Base-by-base conservation (phyloP, 2,888 invertebrate species). In the Drosophila rellima region DNA sequence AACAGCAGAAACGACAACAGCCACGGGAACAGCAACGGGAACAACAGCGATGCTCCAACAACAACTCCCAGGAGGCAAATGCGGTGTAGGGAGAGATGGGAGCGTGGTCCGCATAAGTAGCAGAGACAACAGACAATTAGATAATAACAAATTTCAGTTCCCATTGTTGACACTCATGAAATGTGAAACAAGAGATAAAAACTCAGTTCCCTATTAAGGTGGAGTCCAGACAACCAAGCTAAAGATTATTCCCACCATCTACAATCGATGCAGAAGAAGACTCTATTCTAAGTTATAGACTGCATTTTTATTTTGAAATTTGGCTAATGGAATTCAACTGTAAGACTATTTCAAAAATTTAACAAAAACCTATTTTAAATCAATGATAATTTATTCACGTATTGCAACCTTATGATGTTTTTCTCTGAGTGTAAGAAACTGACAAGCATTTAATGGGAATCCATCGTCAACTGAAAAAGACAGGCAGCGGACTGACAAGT, bases 61-160 rank as follows among this genome's bases (percentile, higher is more conserved):
- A 47, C 42, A 48, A 45, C 55, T 74, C 72, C 74, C 74, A 51
- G 71, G 76, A 70, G 73, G 50, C 64, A 42, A 47, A 17, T 51
- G 76, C 40, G 45, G 48, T 23, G 48, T 18, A 42, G 59, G 59
- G 59, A 60, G 50, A 60, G 50, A 42, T 39, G 26, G 26, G 26
- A 26, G 26, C 23, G 18, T 23, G 44, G 48, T 45, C 35, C 40
- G 66, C 54, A 17, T 47, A 50, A 55, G 57, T 33, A 62, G 48
- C 39, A 56, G 59, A 42, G 52, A 67, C 59, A 68, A 63, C 62
- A 78, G 75, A 61, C 78, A 76, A 76, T 78, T 76, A 78, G 74
- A 78, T 78, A 78, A 76, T 75, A 75, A 75, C 75, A 75, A 78
- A 75, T 78, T 78, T 78, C 60, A 61, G 64, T 48, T 56, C 56